Base-by-base conservation (phyloP, 2,113 vertebrate genomes). In the western clawed frog (Xenopus tropicalis) region DNA sequence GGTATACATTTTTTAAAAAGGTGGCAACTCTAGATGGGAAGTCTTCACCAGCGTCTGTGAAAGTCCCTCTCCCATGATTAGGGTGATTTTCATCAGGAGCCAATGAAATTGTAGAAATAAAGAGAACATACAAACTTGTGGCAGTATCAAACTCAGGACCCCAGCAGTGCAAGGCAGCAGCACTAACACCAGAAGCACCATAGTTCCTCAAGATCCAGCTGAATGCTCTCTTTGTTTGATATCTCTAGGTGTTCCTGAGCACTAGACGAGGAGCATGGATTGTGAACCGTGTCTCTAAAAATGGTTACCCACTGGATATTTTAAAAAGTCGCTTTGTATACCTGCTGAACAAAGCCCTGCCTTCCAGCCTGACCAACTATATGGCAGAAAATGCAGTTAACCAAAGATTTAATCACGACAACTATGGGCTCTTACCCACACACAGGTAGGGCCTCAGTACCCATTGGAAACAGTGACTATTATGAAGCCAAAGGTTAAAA, bases 401-500 rank as follows among this genome's bases (percentile, higher is more conserved):
- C 80, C 29, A 83, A 6, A 88, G 79, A 59, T 91, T 82, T 74
- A 84, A 92, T 85, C 94, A 95, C 75, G 78, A 67, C 42, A 71
- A 94, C 44, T 95, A 93, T 17, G 84, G 91, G 59, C 86, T 95
- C 67, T 81, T 87, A 79, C 89, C 93, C 62, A 82, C 54, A 62
- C 86, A 93, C 83, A 91, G 94, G 94, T 95, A 43, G 43, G n/a
- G 7, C 19, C 1, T 54, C 19, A 5, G 17, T 17, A 2, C 46
- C 3, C 16, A 14, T 13, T 48, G 46, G 2, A 4, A n/a, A n/a
- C n/a, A n/a, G 6, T 37, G 6, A 37, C 29, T 37, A 9, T 37
- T 37, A 37, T 37, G 29, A 37, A 37, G 29, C 29, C 29, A 37
- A 37, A 37, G 29, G 29, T 37, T 37, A 37, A 37, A 37, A 37